Base-by-base conservation (phyloP, 2,113 vertebrate genomes). In the Psephotus haematonotus region DNA sequence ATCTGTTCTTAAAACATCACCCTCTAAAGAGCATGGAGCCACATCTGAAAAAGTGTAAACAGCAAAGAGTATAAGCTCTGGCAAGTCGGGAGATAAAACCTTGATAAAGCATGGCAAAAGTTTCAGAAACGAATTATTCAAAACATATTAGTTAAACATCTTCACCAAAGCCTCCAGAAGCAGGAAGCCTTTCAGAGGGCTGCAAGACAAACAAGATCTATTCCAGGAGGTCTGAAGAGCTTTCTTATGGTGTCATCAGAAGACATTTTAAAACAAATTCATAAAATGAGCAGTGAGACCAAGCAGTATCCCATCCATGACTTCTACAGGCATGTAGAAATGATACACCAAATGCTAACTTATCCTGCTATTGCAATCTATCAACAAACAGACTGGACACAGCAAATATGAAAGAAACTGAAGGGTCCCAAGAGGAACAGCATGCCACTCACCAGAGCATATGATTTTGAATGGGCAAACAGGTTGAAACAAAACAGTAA, bases 41-140 rank as follows among this genome's bases (percentile, higher is more conserved):
- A 72, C 15, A n/a, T 25, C 19, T 0, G 0, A 71, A 59, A 59
- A 28, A 64, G 19, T 11, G 19, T 23, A 19, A 82, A 71, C n/a
- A 71, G 19, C 22, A 49, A 82, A 86, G 4, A 25, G 17, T 43
- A 71, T 13, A 60, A 72, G 22, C 10, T 64, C 47, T 47, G 35
- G 44, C 28, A 80, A 92, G 7, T 0, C 47, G 18, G 16, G 52
- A 90, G 63, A 29, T n/a, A 79, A 88, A 90, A 35, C 43, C 43
- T 53, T 64, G 25, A 90, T 76, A 49, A 90, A 71, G 31, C 13
- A 71, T 10, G 5, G 37, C 22, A 82, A 17, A 28, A 79, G 20
- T 60, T 86, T 72, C 35, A 65, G 76, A 88, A 77, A 5, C 16
- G 57, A 63, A 31, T 72, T 47, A 92, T 11, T 52, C 35, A 62